Percentiles rank a stretch among this genome's conserved stretches.
Conservation (phyloP, 2,113 vertebrate species). For the Cairina moschata region DNA sequence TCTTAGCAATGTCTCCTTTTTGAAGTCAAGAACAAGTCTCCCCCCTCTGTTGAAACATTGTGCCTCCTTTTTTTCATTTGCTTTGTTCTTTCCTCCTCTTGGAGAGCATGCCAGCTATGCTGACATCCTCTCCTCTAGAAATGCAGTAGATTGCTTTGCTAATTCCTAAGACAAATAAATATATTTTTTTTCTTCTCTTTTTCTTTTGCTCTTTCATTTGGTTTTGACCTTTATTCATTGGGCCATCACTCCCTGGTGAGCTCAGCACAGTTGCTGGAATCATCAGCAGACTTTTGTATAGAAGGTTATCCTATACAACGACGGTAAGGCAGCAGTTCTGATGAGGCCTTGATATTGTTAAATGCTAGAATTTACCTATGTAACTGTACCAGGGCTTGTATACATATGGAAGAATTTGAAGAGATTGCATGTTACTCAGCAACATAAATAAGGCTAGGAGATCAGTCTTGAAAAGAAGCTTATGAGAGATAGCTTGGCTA, state of each 20-base stretch:
- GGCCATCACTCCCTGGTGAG: not conserved
- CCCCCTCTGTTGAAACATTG: not conserved
- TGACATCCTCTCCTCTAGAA: not conserved
- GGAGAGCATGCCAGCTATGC: not conserved
- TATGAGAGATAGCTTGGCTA: not conserved
- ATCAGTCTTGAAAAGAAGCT: not conserved
- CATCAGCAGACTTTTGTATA: not conserved
- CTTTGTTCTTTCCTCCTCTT: not conserved
- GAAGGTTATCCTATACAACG: not conserved
- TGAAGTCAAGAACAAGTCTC: not conserved
- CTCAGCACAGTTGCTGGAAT: not conserved
- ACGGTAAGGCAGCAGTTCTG: not conserved
- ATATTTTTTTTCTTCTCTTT: not conserved
- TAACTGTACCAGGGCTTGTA: not conserved
- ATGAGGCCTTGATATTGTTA: not conserved
- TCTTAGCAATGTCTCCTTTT: not conserved
- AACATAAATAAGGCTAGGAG: rapidly evolving
- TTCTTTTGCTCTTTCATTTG: not conserved
- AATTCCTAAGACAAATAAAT: not conserved
- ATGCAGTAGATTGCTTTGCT: not conserved
- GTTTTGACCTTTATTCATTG: not conserved
- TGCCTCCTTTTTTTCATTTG: not conserved
- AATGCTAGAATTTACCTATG: not conserved
- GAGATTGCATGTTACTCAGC: not conserved
- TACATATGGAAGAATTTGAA: not conserved